phyloP scores from a whole-genome alignment of 2,797 vertebrate genomes.

The Scyliorhinus canicula region DNA sequence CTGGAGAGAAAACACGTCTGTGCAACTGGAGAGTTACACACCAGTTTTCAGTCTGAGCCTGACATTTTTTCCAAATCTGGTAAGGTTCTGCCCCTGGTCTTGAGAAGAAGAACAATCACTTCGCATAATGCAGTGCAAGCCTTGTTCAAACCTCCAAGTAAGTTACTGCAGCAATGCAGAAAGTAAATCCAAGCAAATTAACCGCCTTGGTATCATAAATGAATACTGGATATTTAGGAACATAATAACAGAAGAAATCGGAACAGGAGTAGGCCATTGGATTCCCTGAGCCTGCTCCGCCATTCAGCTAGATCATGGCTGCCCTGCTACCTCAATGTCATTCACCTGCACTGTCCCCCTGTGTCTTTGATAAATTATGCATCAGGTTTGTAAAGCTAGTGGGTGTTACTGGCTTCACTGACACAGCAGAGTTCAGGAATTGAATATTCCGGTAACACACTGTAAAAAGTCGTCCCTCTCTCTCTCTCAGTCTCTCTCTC shows the following conservation, averaged over 20 bases:
- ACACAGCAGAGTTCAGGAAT: not conserved
- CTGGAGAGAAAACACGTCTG: too few relatives aligned
- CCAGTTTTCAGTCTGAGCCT: too few relatives aligned
- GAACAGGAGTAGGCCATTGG: too few relatives aligned
- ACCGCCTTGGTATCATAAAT: not conserved
- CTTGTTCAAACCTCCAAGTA: not conserved
- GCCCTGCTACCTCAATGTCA: too few relatives aligned
- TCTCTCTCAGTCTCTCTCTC: slow-evolving; percentile 26
- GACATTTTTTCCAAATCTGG: too few relatives aligned
- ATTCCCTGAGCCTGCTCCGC: too few relatives aligned
- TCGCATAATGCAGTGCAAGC: not conserved
- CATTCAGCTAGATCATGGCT: too few relatives aligned
- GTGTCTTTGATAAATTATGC: not conserved
- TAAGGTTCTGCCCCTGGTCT: too few relatives aligned
- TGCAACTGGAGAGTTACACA: too few relatives aligned
- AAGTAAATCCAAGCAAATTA: not conserved
- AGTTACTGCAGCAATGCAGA: not conserved
- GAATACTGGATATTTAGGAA: not conserved
- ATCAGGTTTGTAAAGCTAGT: not conserved
- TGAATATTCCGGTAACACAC: not conserved
- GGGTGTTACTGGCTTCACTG: not conserved
- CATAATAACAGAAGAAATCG: too few relatives aligned
- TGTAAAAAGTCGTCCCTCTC: not conserved
- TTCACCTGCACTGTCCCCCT: too few relatives aligned
- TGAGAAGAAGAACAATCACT: too few relatives aligned